Evolutionary conservation across 2,113 vertebrate genomes (phyloP).

Genomic region (Monarcha castaneiventris): DNA sequence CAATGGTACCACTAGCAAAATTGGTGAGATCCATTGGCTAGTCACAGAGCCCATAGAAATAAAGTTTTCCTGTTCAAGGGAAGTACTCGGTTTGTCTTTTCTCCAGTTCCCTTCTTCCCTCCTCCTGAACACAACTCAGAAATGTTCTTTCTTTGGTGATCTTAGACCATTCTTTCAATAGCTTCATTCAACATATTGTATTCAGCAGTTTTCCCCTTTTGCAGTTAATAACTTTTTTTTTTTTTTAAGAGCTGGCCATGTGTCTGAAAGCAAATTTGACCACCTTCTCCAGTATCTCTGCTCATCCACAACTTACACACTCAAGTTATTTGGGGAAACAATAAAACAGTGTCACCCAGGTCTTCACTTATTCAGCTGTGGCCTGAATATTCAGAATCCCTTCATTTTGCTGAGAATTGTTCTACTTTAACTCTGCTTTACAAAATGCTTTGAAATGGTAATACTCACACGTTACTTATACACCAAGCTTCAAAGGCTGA

Average conservation of each 20-base stretch:
- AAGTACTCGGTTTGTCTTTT: background rate
- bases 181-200: background rate
- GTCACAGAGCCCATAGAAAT: background rate
- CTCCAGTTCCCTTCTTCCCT: background rate
- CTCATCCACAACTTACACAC: background rate
- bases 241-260: background rate
- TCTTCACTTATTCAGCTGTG: conserved; percentile 20
- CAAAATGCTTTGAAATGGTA: conserved; percentile 60
- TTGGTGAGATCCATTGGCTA: background rate
- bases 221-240: background rate
- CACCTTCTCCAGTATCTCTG: background rate
- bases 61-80: background rate
- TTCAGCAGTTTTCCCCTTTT: background rate
- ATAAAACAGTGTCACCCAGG: background rate
- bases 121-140: background rate
- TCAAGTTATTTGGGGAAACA: background rate
- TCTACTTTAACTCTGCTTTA: conserved; percentile 47
- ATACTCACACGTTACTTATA: background rate
- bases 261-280: background rate
- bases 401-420: conserved; percentile 43
- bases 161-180: background rate
- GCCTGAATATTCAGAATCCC: conserved; percentile 17
- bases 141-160: background rate
- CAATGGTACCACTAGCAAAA: background rate
- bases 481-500: conserved; percentile 60